Percentiles rank a stretch among this genome's conserved stretches.
Evolutionary conservation across 2,888 invertebrate species (phyloP).

Genomic region (Tenthredo scrophulariae): DNA sequence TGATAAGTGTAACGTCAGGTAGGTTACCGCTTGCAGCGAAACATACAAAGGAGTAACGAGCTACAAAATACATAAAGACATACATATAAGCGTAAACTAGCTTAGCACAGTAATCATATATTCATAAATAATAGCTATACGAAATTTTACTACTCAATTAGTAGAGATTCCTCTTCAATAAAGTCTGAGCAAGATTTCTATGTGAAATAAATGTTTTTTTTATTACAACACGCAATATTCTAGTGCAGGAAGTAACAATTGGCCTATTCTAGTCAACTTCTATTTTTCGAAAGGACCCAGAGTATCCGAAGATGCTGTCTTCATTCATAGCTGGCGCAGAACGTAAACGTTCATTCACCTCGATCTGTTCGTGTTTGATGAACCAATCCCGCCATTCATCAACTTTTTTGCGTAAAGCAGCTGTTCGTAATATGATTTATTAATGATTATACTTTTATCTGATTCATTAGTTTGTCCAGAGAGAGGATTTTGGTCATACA

Average conservation of each 20-base stretch:
- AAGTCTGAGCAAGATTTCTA: background rate
- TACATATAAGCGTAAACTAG: background rate
- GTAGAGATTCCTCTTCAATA: background rate
- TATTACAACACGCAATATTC: background rate
- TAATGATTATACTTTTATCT: background rate
- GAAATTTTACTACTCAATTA: background rate
- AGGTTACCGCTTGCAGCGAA: background rate
- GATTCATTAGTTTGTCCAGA: background rate
- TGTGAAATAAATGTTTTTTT: background rate
- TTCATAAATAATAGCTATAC: background rate
- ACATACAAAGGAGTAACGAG: conserved; percentile 1
- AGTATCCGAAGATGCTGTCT: conserved; percentile 68
- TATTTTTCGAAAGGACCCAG: conserved; percentile 68
- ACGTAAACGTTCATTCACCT: conserved; percentile 78
- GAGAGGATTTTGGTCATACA: background rate
- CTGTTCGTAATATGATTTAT: conserved; percentile 67
- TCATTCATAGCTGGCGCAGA: conserved; percentile 61
- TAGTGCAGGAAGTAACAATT: background rate
- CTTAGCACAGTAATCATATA: background rate
- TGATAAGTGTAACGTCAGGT: too few relatives aligned
- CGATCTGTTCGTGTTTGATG: conserved; percentile 80
- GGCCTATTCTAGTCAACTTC: conserved; percentile 63
- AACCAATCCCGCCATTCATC: conserved; percentile 81
- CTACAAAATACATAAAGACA: background rate
- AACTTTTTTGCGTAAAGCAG: conserved; percentile 81